Evolutionary conservation across 2,888 invertebrate species (phyloP).

Genomic region (Endotricha flammealis): DNA sequence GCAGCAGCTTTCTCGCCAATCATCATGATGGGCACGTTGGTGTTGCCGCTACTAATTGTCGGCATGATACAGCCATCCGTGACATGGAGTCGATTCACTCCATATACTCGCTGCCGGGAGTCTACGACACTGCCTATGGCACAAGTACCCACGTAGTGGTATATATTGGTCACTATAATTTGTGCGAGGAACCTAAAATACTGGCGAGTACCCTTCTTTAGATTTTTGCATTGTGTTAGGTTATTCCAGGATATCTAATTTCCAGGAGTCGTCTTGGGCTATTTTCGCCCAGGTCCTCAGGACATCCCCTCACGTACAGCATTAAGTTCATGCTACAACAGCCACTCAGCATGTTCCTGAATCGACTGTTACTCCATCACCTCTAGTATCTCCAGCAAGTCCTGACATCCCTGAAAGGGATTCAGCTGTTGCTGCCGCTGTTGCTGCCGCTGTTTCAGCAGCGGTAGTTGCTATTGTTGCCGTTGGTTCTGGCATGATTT

Average conservation of each 20-base stretch:
- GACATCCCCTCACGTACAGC: no score
- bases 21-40: slow-evolving; percentile 64
- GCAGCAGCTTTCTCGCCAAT: slow-evolving; percentile 33
- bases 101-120: slow-evolving; percentile 55
- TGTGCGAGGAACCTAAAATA: slow-evolving; percentile 35
- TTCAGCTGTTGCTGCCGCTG: slow-evolving; percentile 41
- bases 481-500: no score
- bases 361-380: slow-evolving; percentile 24
- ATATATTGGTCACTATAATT: slow-evolving; percentile 78
- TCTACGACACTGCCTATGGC: slow-evolving; percentile 87
- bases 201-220: slow-evolving; percentile 27
- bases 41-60: slow-evolving; percentile 45
- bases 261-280: no score
- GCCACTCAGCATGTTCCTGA: slow-evolving; percentile 32
- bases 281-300: no score
- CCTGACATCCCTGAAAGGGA: slow-evolving; percentile 36
- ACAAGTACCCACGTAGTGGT: slow-evolving; percentile 83
- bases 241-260: no score
- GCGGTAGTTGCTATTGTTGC: slow-evolving; percentile 33
- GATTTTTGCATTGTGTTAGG: slow-evolving; percentile 28
- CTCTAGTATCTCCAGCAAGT: slow-evolving; percentile 34
- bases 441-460: no score
- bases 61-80: slow-evolving; percentile 55
- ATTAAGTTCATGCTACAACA: no score
- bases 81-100: slow-evolving; percentile 22